A percentile compares a stretch with the other conserved stretches of the same genome.
Evolutionary conservation across 2,113 vertebrate species (phyloP).

Genomic region (Sus scrofa): DNA sequence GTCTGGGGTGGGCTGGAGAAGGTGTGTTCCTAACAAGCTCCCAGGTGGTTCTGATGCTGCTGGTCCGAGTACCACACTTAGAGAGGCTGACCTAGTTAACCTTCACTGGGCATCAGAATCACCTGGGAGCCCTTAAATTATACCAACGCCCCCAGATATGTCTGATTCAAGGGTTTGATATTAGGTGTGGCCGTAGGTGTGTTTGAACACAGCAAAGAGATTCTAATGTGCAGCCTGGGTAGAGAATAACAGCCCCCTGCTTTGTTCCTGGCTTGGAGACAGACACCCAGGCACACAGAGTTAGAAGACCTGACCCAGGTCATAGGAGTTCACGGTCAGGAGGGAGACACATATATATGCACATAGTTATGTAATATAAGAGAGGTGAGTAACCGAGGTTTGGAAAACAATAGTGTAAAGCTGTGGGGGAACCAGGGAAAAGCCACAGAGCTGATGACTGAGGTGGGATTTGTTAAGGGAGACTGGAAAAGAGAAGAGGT

Average conservation of each 20-base stretch:
- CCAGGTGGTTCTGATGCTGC: not conserved
- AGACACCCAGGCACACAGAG: not conserved
- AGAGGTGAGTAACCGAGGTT: not conserved
- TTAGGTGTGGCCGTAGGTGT: rapidly evolving
- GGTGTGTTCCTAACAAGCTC: not conserved
- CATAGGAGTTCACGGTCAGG: not conserved
- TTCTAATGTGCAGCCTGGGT: not conserved
- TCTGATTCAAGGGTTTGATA: not conserved
- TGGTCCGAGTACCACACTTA: too few relatives aligned
- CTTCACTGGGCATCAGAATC: not conserved
- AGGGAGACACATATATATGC: not conserved
- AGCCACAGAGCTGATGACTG: rapidly evolving
- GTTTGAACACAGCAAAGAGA: not conserved
- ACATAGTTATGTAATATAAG: not conserved
- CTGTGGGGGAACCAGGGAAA: not conserved
- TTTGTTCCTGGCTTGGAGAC: too few relatives aligned
- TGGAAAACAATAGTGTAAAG: rapidly evolving
- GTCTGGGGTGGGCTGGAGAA: not conserved
- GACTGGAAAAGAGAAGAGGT: not conserved
- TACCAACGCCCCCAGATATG: not conserved
- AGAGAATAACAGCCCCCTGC: not conserved
- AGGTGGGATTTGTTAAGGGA: not conserved
- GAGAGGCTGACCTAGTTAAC: not conserved
- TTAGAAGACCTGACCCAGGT: not conserved
- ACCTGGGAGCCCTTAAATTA: not conserved